Percentiles rank a stretch among this genome's conserved stretches.
Evolutionary conservation across 2,113 vertebrate species (phyloP).

Genomic region (Amblyornis subalaris): DNA sequence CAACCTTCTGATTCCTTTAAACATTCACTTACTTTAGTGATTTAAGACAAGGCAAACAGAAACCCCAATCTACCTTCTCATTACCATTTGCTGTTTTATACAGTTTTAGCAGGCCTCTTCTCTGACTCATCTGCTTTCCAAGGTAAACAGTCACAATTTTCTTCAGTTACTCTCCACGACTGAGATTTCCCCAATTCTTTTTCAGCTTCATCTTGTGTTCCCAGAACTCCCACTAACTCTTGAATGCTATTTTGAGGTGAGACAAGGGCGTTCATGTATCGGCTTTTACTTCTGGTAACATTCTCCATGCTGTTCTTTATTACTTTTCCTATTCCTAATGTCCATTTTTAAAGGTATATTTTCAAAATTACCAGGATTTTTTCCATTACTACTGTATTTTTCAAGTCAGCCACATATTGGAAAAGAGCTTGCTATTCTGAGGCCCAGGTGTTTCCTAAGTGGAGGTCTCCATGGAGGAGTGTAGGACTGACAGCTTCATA

Average conservation of each 20-base stretch:
- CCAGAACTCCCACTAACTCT: constrained; percentile 33
- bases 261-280: neutral
- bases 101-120: neutral
- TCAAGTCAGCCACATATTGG: neutral
- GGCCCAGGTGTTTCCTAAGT: neutral
- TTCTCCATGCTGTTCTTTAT: neutral
- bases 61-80: neutral
- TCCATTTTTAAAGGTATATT: neutral
- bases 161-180: neutral
- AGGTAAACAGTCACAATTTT: constrained; percentile 8
- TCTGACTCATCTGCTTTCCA: constrained; percentile 35
- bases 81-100: neutral
- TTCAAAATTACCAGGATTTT: neutral
- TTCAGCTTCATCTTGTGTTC: neutral
- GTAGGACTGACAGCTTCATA: neutral
- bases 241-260: constrained; percentile 4
- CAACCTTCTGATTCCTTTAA: neutral
- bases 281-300: neutral
- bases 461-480: neutral
- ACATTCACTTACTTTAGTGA: neutral
- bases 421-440: neutral
- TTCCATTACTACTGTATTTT: neutral
- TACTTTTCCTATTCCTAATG: neutral
- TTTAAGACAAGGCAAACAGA: neutral
- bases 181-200: neutral